phyloP scores from a whole-genome alignment of 2,797 vertebrate species.

The Smutsia temminckii region DNA sequence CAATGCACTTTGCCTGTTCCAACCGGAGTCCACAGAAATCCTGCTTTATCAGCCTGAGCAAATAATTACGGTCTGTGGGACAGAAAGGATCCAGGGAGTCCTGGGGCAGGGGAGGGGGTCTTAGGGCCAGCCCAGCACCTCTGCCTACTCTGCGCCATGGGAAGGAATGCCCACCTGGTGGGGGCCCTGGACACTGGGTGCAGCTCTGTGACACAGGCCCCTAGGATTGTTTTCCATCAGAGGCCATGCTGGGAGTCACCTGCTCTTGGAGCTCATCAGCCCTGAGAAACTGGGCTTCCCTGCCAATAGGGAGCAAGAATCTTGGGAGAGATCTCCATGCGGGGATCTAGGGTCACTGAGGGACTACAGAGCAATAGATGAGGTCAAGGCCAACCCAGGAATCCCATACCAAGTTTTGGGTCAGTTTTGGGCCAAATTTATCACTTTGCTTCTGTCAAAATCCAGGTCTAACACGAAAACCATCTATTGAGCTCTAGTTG shows the following conservation, averaged over 20 bases:
- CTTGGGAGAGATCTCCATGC: background rate
- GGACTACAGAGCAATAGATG: background rate
- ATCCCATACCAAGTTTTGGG: background rate
- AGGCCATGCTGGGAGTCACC: slow-evolving; percentile 70
- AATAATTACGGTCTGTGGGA: slow-evolving; percentile 62
- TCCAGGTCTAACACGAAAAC: background rate
- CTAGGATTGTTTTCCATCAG: slow-evolving; percentile 57
- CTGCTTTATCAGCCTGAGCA: slow-evolving; percentile 69
- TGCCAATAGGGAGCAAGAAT: background rate
- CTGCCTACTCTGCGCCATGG: background rate
- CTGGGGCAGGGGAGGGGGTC: background rate
- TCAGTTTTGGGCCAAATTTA: background rate
- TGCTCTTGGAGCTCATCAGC: slow-evolving; percentile 54
- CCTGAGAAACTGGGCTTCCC: slow-evolving; percentile 53
- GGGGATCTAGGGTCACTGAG: background rate
- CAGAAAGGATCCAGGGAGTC: background rate
- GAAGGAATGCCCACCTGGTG: background rate
- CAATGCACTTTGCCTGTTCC: slow-evolving; percentile 59
- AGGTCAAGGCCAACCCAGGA: slow-evolving; percentile 24
- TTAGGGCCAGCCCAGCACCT: background rate
- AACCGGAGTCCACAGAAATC: slow-evolving; percentile 65
- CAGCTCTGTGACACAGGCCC: background rate
- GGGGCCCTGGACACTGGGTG: background rate
- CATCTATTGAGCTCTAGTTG: background rate
- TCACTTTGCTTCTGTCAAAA: background rate